phyloP scores from a whole-genome alignment of 1,140 invertebrate genomes.

The Daktulosphaira vitifoliae region DNA sequence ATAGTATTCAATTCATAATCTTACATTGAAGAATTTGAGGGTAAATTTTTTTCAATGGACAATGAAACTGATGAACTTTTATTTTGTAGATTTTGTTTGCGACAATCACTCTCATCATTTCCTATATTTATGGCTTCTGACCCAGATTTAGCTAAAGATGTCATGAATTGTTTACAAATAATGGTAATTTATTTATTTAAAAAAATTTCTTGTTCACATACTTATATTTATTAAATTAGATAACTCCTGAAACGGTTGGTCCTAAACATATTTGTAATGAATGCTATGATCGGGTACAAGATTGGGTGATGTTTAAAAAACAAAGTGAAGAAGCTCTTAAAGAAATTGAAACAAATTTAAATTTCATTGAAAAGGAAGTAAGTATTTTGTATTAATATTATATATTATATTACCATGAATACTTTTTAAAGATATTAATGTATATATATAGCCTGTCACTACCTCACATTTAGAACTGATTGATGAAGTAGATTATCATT shows the following conservation, averaged over 20 bases:
- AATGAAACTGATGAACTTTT: not conserved
- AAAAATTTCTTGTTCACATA: too few species aligned
- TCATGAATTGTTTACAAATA: constrained; percentile 22
- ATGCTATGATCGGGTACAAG: constrained; percentile 15
- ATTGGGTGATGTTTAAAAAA: constrained; percentile 18
- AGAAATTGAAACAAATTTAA: constrained; percentile 1
- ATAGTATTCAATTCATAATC: too few species aligned
- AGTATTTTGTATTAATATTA: not conserved
- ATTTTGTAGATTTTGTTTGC: constrained; percentile 18
- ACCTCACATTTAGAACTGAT: not conserved
- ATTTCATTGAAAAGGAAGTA: not conserved
- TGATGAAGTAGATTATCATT: constrained; percentile 21
- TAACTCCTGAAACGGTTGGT: not conserved
- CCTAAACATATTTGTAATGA: constrained; percentile 22
- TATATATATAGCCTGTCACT: not conserved
- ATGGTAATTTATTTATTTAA: too few species aligned
- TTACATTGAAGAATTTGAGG: too few species aligned
- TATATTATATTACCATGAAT: not conserved
- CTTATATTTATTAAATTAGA: not conserved
- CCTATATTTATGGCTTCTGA: constrained; percentile 12
- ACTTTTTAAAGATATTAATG: not conserved
- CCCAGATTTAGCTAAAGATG: constrained; percentile 5
- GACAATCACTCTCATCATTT: not conserved
- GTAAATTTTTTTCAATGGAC: too few species aligned
- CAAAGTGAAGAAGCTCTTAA: constrained; percentile 5